Evolutionary conservation across 2,888 invertebrate genomes (phyloP).

Genomic region (Aleiodes testaceus): DNA sequence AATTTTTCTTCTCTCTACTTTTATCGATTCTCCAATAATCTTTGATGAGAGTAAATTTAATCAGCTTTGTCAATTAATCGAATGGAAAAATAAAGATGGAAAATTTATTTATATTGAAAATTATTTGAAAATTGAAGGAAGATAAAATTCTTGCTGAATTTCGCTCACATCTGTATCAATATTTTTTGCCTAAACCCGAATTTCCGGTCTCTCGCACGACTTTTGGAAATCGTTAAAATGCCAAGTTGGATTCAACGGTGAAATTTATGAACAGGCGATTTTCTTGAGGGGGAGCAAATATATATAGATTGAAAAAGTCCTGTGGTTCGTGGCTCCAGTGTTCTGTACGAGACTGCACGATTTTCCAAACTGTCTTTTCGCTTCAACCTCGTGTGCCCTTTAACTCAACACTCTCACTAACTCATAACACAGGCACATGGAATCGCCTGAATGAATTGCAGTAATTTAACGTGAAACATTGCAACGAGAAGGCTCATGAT

Average conservation of each 20-base stretch:
- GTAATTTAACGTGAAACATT: constrained; percentile 14
- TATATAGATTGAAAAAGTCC: constrained; percentile 1
- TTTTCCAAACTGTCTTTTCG: constrained; percentile 15
- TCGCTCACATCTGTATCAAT: background rate
- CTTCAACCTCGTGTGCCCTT: background rate
- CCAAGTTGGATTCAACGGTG: background rate
- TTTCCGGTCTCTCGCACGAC: background rate
- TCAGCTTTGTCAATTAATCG: too few species aligned
- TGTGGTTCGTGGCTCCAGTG: constrained; percentile 1
- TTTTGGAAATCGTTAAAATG: constrained; percentile 20
- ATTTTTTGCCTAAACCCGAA: background rate
- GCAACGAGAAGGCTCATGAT: too few species aligned
- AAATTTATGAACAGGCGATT: constrained; percentile 22
- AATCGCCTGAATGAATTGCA: constrained; percentile 30
- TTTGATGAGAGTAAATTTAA: too few species aligned
- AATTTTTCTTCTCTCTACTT: too few species aligned
- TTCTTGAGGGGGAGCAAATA: background rate
- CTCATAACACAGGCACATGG: background rate
- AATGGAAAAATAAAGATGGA: too few species aligned
- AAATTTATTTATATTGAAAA: too few species aligned
- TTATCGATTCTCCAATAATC: too few species aligned
- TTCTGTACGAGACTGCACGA: constrained; percentile 10
- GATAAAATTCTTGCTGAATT: too few species aligned
- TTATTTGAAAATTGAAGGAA: too few species aligned
- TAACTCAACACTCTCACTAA: too few species aligned